Conservation (phyloP, 2,113 vertebrate species). For the Misgurnus mizolepis region DNA sequence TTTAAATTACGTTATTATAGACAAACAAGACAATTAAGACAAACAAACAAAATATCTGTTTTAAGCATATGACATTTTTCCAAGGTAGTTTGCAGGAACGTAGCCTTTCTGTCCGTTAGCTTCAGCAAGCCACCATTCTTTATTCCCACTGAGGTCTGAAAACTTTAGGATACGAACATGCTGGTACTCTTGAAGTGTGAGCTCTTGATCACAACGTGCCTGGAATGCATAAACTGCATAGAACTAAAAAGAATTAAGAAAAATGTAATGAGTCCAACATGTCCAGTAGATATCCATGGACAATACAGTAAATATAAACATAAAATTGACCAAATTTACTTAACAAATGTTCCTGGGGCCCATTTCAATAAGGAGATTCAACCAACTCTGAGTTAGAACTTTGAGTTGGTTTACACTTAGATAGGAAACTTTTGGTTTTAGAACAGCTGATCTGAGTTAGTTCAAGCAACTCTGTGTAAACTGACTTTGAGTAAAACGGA, state of each 20-base stretch:
- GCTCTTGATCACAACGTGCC: conserved; percentile 90
- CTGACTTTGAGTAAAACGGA: too few relatives aligned
- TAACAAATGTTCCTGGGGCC: too few relatives aligned
- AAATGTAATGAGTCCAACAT: conserved; percentile 53
- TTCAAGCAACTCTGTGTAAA: too few relatives aligned
- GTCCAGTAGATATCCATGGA: neutral
- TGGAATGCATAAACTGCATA: conserved; percentile 94
- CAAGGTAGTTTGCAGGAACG: conserved; percentile 93
- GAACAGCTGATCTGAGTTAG: too few relatives aligned
- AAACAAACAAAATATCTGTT: conserved; percentile 39
- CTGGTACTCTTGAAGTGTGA: conserved; percentile 91
- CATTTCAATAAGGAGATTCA: too few relatives aligned
- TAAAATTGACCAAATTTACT: neutral
- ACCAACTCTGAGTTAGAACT: too few relatives aligned
- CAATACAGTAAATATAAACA: neutral
- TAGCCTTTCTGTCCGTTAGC: conserved; percentile 89
- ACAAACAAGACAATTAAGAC: neutral
- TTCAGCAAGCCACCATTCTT: conserved; percentile 97
- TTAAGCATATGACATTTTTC: conserved; percentile 95
- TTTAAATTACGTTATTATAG: neutral
- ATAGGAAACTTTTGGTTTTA: too few relatives aligned
- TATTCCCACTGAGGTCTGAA: conserved; percentile 91
- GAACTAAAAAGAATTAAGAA: conserved; percentile 73
- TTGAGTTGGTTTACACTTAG: too few relatives aligned
- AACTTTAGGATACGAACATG: conserved; percentile 87